Evolutionary conservation across 2,888 invertebrate species (phyloP).

Genomic region (Calliopum simillimum): DNA sequence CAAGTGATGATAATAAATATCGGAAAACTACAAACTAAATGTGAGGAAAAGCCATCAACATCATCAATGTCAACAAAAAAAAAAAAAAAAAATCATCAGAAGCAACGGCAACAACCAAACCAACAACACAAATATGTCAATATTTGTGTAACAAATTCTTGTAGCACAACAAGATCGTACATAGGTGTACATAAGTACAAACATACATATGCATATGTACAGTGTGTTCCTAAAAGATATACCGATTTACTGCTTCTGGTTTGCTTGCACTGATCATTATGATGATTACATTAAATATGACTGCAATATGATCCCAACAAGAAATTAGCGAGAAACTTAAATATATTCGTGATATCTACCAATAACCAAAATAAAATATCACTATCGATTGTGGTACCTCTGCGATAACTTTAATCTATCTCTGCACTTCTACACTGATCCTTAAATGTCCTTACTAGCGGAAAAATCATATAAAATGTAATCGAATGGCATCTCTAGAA

Average conservation of each 20-base stretch:
- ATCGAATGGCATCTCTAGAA: too few species aligned
- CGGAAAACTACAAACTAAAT: slow-evolving; percentile 58
- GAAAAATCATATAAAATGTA: too few species aligned
- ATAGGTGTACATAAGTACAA: not conserved
- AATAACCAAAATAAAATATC: too few species aligned
- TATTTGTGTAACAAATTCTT: slow-evolving; percentile 64
- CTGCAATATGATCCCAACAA: not conserved
- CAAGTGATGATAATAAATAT: slow-evolving; percentile 46
- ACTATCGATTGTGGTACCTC: too few species aligned
- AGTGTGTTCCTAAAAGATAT: too few species aligned
- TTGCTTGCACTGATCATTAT: slow-evolving; percentile 33
- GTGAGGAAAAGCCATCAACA: slow-evolving; percentile 57
- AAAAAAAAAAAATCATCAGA: slow-evolving; percentile 44
- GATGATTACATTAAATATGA: slow-evolving; percentile 16
- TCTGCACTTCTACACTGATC: too few species aligned
- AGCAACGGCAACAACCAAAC: slow-evolving; percentile 23
- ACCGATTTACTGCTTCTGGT: slow-evolving; percentile 21
- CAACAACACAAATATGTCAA: slow-evolving; percentile 52
- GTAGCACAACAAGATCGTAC: slow-evolving; percentile 10
- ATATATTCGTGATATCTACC: too few species aligned
- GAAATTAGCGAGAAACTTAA: too few species aligned
- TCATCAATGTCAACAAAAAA: not conserved
- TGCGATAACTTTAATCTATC: too few species aligned
- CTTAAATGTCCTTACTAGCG: too few species aligned
- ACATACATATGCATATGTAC: not conserved